Percentiles rank a stretch among this genome's conserved stretches.
phyloP scores from a whole-genome alignment of 2,888 invertebrate species.

The Pyrgus malvae region DNA sequence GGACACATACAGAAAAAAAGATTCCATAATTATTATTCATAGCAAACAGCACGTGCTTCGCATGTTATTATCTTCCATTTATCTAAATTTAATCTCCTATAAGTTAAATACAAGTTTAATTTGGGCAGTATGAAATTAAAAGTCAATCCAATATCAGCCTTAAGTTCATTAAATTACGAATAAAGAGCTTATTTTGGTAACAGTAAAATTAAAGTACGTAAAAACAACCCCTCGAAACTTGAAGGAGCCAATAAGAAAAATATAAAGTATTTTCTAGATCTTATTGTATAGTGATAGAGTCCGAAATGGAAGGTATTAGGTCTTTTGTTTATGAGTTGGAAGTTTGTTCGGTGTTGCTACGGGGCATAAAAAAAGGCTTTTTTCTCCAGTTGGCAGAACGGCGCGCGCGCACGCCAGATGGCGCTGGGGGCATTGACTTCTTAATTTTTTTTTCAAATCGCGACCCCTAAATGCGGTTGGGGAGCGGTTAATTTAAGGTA shows the following conservation, averaged over 20 bases:
- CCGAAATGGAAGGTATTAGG: conserved; percentile 23
- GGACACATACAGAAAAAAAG: background rate
- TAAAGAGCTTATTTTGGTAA: conserved; percentile 10
- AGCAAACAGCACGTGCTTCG: conserved; percentile 37
- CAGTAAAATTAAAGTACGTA: conserved; percentile 4
- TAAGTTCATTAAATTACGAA: conserved; percentile 6
- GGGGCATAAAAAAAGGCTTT: conserved; percentile 50
- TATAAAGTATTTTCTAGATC: background rate
- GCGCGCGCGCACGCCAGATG: conserved; percentile 71
- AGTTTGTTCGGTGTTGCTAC: conserved; percentile 46
- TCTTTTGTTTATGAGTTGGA: conserved; percentile 15
- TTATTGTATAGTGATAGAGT: conserved; percentile 32
- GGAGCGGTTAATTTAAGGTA: conserved; percentile 58
- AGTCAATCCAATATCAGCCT: conserved; percentile 3
- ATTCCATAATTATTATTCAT: conserved; percentile 13
- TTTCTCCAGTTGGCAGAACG: conserved; percentile 35
- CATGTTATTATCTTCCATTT: conserved; percentile 37
- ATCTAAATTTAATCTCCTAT: conserved; percentile 47
- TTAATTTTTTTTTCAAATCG: conserved; percentile 64
- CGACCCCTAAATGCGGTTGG: conserved; percentile 72
- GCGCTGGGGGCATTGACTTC: conserved; percentile 71
- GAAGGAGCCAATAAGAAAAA: conserved; percentile 7
- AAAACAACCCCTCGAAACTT: conserved; percentile 38
- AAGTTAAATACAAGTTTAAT: conserved; percentile 17
- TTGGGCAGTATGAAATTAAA: background rate